These are phyloP conservation scores for Paracanthobrama guichenoti DNA, from an alignment of 2,113 vertebrate genomes.

Conservation along the genomic window DNA sequence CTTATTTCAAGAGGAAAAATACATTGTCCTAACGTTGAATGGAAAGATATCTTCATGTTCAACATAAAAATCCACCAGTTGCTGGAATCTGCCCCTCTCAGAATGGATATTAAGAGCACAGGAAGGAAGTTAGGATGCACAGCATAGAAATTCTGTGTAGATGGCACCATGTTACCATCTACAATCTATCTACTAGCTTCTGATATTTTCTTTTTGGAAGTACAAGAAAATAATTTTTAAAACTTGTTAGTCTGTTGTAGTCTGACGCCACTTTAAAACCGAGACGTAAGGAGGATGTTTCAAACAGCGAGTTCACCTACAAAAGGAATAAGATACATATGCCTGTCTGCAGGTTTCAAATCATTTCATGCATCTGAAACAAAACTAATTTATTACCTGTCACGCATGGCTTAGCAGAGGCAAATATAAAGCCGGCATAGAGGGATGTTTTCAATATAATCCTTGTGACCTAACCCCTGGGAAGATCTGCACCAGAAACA, in stretches of 20 bases:
- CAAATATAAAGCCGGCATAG: constrained; percentile 55
- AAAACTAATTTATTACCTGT: constrained; percentile 74
- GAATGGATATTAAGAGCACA: no score
- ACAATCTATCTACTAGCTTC: background rate
- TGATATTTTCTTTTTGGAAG: background rate
- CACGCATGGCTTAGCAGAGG: constrained; percentile 69
- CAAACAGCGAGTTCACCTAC: constrained; percentile 26
- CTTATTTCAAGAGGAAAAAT: background rate
- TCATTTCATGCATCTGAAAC: constrained; percentile 75
- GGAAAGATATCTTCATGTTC: background rate
- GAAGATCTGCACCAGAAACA: constrained; percentile 42
- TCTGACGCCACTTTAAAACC: background rate
- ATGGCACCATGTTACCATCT: background rate
- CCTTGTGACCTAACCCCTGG: background rate
- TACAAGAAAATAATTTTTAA: background rate
- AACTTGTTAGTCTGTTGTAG: no score
- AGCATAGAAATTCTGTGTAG: background rate
- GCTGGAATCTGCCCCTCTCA: no score
- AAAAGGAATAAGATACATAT: constrained; percentile 32
- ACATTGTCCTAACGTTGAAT: background rate
- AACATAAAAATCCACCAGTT: background rate
- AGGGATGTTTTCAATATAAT: constrained; percentile 34
- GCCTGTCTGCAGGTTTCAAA: constrained; percentile 67
- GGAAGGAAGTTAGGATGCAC: background rate
- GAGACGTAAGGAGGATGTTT: background rate